Base-by-base conservation (phyloP, 2,888 invertebrate genomes). In the Hydriomena furcata region DNA sequence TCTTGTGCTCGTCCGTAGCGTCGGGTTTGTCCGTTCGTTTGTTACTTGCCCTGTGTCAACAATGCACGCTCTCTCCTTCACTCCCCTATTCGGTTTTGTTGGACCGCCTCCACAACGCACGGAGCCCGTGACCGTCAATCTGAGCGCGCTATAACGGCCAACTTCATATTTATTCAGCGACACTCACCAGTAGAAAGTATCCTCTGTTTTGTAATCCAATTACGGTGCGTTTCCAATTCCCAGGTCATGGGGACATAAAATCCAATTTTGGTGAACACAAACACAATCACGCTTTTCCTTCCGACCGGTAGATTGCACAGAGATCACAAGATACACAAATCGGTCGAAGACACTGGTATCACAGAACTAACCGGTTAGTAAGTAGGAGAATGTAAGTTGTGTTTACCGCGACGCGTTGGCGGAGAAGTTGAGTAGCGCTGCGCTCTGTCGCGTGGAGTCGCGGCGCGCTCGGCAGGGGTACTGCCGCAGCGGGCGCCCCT, bases 31-130 rank as follows among this genome's bases (percentile, higher is more conserved):
- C 47, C 38, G 42, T 41, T 63, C 55, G 61, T 58, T 50, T 49
- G 63, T 61, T 73, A 79, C 79, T 79, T 68, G 77, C 68, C 68
- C 70, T 73, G 79, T 82, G 81, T 85, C 85, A 87, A 88, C 86
- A 88, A 82, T 79, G 76, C 53, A 57, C 76, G 78, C 81, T 79
- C 80, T 81, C 82, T 82, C 81, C 76, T 78, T 79, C 77, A 61
- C 79, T 82, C 81, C 81, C 83, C 76, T 79, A 73, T 73, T 71
- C 73, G 69, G 74, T 82, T 82, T 86, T 81, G 81, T 83, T 76
- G 73, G 68, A 58, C 73, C 76, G 72, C 73, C 76, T 73, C 66
- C 71, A 68, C 74, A 70, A 68, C 63, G 64, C 65, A 55, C 54
- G 52, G 55, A 51, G 49, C 53, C 48, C 42, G 47, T 54, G 52